These are phyloP conservation scores for Oxyscelio sp. DNA, from an alignment of 2,888 invertebrate genomes.

Conservation along the genomic window DNA sequence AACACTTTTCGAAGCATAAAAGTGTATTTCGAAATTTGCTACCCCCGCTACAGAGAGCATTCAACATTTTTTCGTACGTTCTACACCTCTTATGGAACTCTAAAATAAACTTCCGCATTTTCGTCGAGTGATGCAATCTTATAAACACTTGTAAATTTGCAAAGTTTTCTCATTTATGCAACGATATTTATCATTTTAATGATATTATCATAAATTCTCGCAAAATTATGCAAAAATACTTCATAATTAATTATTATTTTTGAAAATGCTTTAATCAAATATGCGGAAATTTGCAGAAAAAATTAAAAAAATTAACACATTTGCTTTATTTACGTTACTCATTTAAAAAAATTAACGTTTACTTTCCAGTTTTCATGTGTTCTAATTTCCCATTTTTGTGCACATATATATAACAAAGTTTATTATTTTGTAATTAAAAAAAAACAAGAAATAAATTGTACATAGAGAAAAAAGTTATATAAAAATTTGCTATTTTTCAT, in stretches of 20 bases:
- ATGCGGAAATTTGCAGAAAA: background rate
- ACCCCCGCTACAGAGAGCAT: conserved; percentile 15
- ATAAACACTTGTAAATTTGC: conserved; percentile 32
- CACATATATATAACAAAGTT: no score
- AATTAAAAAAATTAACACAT: no score
- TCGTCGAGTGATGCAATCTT: conserved; percentile 28
- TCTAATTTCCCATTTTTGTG: no score
- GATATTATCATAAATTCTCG: background rate
- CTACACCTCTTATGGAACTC: conserved; percentile 7
- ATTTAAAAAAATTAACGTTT: no score
- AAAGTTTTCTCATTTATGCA: conserved; percentile 45
- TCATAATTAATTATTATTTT: background rate
- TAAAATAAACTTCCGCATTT: conserved; percentile 49
- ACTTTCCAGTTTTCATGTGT: no score
- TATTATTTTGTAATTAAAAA: no score
- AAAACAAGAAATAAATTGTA: no score
- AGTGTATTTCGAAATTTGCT: conserved; percentile 10
- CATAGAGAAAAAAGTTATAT: no score
- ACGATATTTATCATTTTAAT: conserved; percentile 28
- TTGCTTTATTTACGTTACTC: no score
- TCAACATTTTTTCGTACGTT: conserved; percentile 24
- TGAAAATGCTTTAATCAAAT: background rate
- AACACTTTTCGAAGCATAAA: conserved; percentile 12
- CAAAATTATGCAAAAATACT: conserved; percentile 11
- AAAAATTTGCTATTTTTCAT: no score